Percentiles rank a stretch among this genome's conserved stretches.
Conservation (phyloP, 2,888 invertebrate genomes). For the Sesia apiformis region DNA sequence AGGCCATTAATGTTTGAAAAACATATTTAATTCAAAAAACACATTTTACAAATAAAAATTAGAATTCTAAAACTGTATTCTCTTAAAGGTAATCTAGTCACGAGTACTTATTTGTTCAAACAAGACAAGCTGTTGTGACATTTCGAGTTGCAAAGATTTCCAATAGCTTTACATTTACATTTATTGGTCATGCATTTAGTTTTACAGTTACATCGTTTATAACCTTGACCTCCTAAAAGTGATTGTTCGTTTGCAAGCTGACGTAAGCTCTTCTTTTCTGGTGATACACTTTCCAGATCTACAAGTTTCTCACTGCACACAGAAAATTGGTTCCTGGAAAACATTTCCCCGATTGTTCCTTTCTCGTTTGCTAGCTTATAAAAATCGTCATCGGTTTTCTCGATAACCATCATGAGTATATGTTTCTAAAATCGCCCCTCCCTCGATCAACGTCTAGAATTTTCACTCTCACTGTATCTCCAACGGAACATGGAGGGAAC, state of each 20-base stretch:
- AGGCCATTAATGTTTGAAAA: too few relatives aligned
- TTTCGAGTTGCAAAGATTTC: neutral
- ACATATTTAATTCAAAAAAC: too few relatives aligned
- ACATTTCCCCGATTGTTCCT: constrained; percentile 12
- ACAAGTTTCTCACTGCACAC: constrained; percentile 14
- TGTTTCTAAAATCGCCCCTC: constrained; percentile 13
- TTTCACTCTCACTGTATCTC: constrained; percentile 16
- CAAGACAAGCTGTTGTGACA: neutral
- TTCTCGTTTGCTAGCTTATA: constrained; percentile 9
- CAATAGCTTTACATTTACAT: constrained; percentile 1
- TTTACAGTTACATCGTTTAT: constrained; percentile 10
- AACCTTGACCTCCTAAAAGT: constrained; percentile 10
- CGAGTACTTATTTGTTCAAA: too few relatives aligned
- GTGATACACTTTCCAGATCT: constrained; percentile 9
- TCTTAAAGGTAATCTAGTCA: too few relatives aligned
- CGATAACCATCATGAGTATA: constrained; percentile 9
- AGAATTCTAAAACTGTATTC: too few relatives aligned
- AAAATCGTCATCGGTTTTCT: constrained; percentile 7
- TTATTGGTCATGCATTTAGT: constrained; percentile 8
- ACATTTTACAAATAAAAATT: too few relatives aligned
- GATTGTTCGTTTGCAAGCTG: constrained; percentile 11
- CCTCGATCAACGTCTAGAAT: constrained; percentile 16
- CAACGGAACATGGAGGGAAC: constrained; percentile 13
- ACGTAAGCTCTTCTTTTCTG: constrained; percentile 10
- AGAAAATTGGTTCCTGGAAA: constrained; percentile 16